A percentile compares a stretch with the other conserved stretches of the same genome.
Evolutionary conservation across 2,888 invertebrate genomes (phyloP).

Genomic region (Nomada lathburiana): DNA sequence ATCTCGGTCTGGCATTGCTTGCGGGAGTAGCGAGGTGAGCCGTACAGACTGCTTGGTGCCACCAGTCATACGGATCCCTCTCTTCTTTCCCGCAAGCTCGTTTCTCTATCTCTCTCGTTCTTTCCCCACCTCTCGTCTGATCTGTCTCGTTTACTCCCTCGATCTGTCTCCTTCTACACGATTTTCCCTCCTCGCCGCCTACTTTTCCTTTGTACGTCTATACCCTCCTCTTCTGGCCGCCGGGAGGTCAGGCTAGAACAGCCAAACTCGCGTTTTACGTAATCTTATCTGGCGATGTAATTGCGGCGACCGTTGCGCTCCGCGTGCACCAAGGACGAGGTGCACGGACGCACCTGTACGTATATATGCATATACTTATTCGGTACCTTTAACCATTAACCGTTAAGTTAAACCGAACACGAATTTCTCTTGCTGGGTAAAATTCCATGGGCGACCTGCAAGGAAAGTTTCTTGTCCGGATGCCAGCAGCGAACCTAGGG

Average conservation of each 20-base stretch:
- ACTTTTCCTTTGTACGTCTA: constrained; percentile 34
- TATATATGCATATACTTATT: too few species aligned
- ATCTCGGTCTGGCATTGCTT: constrained; percentile 72
- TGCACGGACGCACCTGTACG: neutral
- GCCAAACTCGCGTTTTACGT: constrained; percentile 69
- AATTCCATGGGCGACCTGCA: too few species aligned
- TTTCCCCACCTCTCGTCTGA: neutral
- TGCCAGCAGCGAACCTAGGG: too few species aligned
- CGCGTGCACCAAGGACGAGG: constrained; percentile 27
- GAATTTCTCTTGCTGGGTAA: too few species aligned
- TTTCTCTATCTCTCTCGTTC: constrained; percentile 5
- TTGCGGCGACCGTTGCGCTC: constrained; percentile 44
- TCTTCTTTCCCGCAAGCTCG: constrained; percentile 41
- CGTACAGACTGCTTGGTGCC: constrained; percentile 83
- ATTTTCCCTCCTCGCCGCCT: neutral
- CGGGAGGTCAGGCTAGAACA: constrained; percentile 58
- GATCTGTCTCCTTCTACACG: neutral
- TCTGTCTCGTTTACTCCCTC: constrained; percentile 41
- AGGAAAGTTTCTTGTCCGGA: too few species aligned
- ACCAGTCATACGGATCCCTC: constrained; percentile 72
- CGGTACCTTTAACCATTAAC: neutral
- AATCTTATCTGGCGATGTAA: constrained; percentile 60
- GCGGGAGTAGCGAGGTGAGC: constrained; percentile 74
- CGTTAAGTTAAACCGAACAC: too few species aligned
- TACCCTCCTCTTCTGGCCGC: constrained; percentile 40